These are phyloP conservation scores for Ciconia nigra DNA, from an alignment of 2,797 vertebrate species.

Conservation along the genomic window DNA sequence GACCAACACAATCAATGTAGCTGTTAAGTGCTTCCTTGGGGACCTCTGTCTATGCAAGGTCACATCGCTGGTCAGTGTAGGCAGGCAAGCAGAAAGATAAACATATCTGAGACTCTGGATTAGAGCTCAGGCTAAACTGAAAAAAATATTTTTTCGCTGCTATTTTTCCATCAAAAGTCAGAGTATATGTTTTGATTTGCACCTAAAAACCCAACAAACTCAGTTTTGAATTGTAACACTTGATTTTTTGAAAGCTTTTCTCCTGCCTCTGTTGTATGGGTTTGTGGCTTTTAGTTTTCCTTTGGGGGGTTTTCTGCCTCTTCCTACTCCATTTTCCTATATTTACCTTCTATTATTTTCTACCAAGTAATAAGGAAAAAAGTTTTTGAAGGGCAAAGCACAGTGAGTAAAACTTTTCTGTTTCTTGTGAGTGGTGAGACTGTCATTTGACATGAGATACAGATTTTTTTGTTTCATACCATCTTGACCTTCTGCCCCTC, in stretches of 20 bases:
- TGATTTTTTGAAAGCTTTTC: neutral
- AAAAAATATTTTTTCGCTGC: neutral
- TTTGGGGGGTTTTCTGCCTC: neutral
- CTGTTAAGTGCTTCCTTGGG: neutral
- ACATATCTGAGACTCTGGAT: neutral
- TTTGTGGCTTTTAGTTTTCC: neutral
- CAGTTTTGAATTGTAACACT: neutral
- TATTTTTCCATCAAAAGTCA: neutral
- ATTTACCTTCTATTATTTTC: neutral
- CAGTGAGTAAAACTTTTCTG: neutral
- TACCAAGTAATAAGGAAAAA: neutral
- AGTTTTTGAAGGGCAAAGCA: neutral
- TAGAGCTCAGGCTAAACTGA: neutral
- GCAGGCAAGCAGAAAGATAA: neutral
- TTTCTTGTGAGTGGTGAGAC: neutral
- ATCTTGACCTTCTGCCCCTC: neutral
- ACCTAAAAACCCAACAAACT: neutral
- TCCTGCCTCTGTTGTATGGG: neutral
- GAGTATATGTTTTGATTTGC: neutral
- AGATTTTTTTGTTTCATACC: neutral
- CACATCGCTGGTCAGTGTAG: neutral
- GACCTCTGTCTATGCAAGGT: neutral
- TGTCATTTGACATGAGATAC: neutral
- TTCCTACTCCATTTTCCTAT: neutral
- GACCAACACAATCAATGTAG: neutral